phyloP scores from a whole-genome alignment of 2,113 vertebrate genomes.

The Columba janthina region DNA sequence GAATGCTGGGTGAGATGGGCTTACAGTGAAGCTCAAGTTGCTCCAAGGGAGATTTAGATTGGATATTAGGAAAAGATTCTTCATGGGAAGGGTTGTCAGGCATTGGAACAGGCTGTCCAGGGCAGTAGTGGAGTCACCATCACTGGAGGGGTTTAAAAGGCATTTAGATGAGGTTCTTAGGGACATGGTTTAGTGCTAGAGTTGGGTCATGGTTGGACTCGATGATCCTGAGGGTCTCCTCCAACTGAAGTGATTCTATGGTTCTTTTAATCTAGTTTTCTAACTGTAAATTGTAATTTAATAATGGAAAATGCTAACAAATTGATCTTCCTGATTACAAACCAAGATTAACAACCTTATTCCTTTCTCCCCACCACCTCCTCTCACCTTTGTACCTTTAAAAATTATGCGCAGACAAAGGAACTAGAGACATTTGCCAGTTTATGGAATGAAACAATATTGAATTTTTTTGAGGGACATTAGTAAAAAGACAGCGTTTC shows the following conservation, averaged over 20 bases:
- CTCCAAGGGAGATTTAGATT: too few species aligned
- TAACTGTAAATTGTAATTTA: not conserved
- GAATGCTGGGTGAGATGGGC: not conserved
- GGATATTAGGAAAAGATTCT: too few species aligned
- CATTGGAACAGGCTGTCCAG: too few species aligned
- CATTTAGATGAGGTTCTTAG: too few species aligned
- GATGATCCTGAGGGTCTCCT: too few species aligned
- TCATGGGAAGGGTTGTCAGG: too few species aligned
- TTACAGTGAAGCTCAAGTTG: too few species aligned
- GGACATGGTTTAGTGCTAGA: too few species aligned
- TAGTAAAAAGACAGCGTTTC: not conserved
- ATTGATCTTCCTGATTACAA: not conserved
- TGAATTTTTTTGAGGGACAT: fast-evolving
- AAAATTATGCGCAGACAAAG: not conserved
- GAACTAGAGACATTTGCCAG: not conserved
- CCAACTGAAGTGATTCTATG: too few species aligned
- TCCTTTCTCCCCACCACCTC: not conserved
- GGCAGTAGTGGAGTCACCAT: too few species aligned
- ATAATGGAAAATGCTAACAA: not conserved
- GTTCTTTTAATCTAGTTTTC: not conserved
- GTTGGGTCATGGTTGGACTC: too few species aligned
- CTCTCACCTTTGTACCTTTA: not conserved
- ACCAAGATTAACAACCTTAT: not conserved
- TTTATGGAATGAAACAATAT: not conserved
- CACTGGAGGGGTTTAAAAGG: too few species aligned